Evolutionary conservation across 2,888 invertebrate genomes (phyloP), one percentile per base, ranked within the genome.

Genomic region (Drosophila pegasa): DNA sequence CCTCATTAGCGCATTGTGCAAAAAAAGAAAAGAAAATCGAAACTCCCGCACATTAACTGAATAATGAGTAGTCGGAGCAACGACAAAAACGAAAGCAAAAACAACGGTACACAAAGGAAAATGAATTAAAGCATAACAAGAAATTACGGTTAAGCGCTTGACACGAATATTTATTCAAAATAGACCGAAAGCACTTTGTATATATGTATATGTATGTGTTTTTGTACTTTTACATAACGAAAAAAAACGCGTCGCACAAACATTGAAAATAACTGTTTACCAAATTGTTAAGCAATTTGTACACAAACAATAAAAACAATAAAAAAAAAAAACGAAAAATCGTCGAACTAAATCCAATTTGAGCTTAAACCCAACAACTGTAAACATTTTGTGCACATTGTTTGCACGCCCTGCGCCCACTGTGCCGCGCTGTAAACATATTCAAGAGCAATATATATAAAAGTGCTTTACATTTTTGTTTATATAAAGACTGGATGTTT

Each of bases 21-120:
- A 61, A 70, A 78, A 72, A 67, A 64, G 72, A 80, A 72, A 79
- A 78, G 64, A 78, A 78, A 78, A 78, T 76, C 80, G 78, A 78
- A 80, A 69, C 77, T 72, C 69, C 77, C 66, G 63, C 66, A 76
- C 64, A 55, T 40, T 59, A 63, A 58, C 55, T 57, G 40, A 20
- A 55, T 47, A 50, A 43, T 51, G 57, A 56, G 54, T 62, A 41
- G 51, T 22, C 48, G 48, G 38, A 54, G 52, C 37, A 51, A 45
- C 47, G 29, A 22, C 22, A 65, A 64, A 64, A 62, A 60, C 22
- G 37, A 60, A 38, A 63, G 33, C 27, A 47, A 65, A 54, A 55
- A 18, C 37, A 45, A 54, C 54, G 38, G 31, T 29, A 54, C 38
- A 51, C 37, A 66, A 71, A 54, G 33, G 27, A 61, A 51, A 37